Base-by-base conservation (phyloP, 2,113 vertebrate genomes). In the Myodes glareolus region DNA sequence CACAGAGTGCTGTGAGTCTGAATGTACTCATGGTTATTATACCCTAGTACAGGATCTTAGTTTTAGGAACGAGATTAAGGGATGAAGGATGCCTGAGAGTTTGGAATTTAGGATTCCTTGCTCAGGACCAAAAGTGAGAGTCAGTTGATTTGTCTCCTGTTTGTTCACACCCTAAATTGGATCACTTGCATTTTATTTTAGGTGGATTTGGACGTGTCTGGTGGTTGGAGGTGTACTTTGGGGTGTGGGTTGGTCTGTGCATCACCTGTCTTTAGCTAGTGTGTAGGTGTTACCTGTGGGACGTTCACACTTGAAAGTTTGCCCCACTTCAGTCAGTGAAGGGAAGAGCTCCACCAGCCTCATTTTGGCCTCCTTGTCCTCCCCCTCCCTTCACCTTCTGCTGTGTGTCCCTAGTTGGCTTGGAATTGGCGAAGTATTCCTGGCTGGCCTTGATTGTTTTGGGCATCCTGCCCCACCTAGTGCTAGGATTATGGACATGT, bases 101-200 rank as follows among this genome's bases (percentile, higher is more conserved):
- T 93, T 94, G 42, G 19, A 33, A 47, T 88, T 97, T 89, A 77
- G 68, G 39, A 31, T 90, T 70, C 68, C 67, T 89, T 92, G 0
- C 7, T 95, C 5, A 82, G n/a, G 55, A 75, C 39, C 36, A 90
- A n/a, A 92, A 94, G 47, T 90, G 27, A 78, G 39, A 55, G 33
- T 72, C 90, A 73, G 6, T 91, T 85, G 23, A 65, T 70, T 68
- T 78, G 33, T 88, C 95, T 1, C n/a, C 70, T 89, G 17, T 63
- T 10, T 14, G 80, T 70, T 90, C 88, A 93, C 93, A 42, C 39
- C 92, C 58, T 10, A 55, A 42, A 27, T 94, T 87, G 90, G 75
- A 63, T 67, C 94, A 52, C 95, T 92, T 94, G 52, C 12, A 23
- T 87, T 94, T 95, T 55, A 84, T 3, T 17, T 93, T 89, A 58